Base-by-base conservation (phyloP, 2,888 invertebrate genomes). In the Sarcophaga carnaria region DNA sequence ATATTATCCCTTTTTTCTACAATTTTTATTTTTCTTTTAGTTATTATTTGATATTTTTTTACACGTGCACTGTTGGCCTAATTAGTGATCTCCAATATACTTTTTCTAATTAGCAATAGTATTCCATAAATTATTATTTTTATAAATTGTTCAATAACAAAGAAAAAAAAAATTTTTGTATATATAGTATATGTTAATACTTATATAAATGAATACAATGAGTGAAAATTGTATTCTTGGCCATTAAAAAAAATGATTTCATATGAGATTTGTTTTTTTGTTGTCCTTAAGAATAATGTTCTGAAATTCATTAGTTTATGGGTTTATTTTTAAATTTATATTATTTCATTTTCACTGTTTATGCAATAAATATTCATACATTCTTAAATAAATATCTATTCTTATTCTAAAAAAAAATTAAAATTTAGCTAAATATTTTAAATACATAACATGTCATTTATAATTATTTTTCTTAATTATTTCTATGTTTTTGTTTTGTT, bases 281-380 rank as follows among this genome's bases (percentile, higher is more conserved):
- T 84, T 6, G 45, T 45, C 45, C 10, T 67, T 67, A 45, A 67
- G 5, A 47, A 45, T 45, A 45, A 67, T 76, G 6, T 66, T 20
- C 67, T 84, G 76, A 87, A 87, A 87, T 87, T 84, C 84, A 76
- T 87, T 79, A 63, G 81, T 82, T 87, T 79, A 84, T 84, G 84
- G 81, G 81, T 71, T 83, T 90, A 27, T 59, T 47, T 37, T 62
- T 72, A 76, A 71, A 45, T 82, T 62, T 75, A 77, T 72, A 72
- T 59, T 70, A 67, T 77, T 77, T 91, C 89, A 91, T 88, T 90
- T 92, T 90, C 90, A 90, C 91, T 91, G 90, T 91, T 89, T 91
- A 91, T 90, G 90, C 89, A 90, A 82, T 88, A 90, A 84, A 90
- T 90, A 90, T 89, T 90, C 90, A 89, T 90, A 90, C 90, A 90